Evolutionary conservation across 2,113 vertebrate species (phyloP), one percentile per base, ranked within the genome.

Genomic region (Cryptoleucopteryx plumbea): DNA sequence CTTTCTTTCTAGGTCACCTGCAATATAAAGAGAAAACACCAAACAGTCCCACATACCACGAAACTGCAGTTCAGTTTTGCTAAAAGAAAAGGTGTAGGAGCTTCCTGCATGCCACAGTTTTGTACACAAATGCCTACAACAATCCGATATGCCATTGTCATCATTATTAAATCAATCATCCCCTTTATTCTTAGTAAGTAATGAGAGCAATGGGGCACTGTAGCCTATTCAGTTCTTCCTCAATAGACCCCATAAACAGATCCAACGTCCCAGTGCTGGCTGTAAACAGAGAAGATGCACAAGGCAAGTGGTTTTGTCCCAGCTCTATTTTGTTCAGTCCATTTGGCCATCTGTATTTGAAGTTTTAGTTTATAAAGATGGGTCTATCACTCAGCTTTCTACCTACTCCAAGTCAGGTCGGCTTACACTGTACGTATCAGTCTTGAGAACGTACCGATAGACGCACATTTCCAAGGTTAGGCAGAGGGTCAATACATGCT

Each of bases 401-500:
- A 45, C 34, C 80, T 62, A 56, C 58, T 73, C 91, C 38, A 84
- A 32, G 48, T 4, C 88, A 86, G 55, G 29, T 3, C 3, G 13
- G 67, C 32, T 87, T 81, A 83, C 19, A 7, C 21, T 63, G 48
- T 18, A 83, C 2, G 42, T n/a, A 75, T 83, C 42, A 23, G 15
- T 27, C 82, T 90, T 7, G 3, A 86, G 63, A 40, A 94, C 93
- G 92, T 8, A 83, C 16, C 18, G 18, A 71, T 9, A 82, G 12
- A 62, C 11, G 15, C 7, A 20, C 2, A 6, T 6, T 81, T 71
- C 94, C 94, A 74, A 70, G 86, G 85, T 36, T 73, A 90, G 32
- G 52, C 26, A 83, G n/a, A 73, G 21, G 74, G 58, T 15, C 13
- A 3, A 74, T 26, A 71, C 1, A 0, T 16, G 15, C 3, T 0